These are phyloP conservation scores for Mustela lutreola DNA, from an alignment of 2,113 vertebrate species.

Conservation along the genomic window DNA sequence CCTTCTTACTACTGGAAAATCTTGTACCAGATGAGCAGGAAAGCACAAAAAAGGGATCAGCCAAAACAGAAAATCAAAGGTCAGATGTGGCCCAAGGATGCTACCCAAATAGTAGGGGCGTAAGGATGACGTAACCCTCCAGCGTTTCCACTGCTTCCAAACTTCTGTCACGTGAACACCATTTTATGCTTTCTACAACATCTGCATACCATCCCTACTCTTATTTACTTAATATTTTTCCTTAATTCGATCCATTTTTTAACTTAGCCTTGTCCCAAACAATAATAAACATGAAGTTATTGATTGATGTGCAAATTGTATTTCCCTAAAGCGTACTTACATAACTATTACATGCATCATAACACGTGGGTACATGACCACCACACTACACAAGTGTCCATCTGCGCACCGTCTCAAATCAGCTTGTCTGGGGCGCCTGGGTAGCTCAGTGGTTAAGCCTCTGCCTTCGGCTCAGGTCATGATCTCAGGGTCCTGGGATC, in stretches of 20 bases:
- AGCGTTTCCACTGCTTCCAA: neutral
- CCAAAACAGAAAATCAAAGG: constrained; percentile 24
- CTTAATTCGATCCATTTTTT: constrained; percentile 61
- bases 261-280: constrained; percentile 62
- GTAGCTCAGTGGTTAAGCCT: no score
- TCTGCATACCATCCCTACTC: constrained; percentile 62
- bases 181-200: constrained; percentile 43
- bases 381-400: constrained; percentile 49
- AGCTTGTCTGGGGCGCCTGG: no score
- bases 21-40: neutral
- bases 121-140: neutral
- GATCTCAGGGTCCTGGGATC: no score
- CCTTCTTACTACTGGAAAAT: neutral
- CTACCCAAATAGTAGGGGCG: neutral
- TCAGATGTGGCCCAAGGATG: neutral
- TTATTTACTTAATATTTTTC: constrained; percentile 67
- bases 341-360: constrained; percentile 52
- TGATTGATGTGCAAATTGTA: constrained; percentile 69
- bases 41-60: neutral
- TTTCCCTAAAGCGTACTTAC: constrained; percentile 63
- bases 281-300: constrained; percentile 74
- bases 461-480: no score
- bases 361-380: constrained; percentile 46
- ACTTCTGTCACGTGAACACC: neutral
- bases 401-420: neutral